Percentiles rank a stretch among this genome's conserved stretches.
These are phyloP conservation scores for Xenopus borealis DNA, from an alignment of 2,113 vertebrate species.

Conservation along the genomic window DNA sequence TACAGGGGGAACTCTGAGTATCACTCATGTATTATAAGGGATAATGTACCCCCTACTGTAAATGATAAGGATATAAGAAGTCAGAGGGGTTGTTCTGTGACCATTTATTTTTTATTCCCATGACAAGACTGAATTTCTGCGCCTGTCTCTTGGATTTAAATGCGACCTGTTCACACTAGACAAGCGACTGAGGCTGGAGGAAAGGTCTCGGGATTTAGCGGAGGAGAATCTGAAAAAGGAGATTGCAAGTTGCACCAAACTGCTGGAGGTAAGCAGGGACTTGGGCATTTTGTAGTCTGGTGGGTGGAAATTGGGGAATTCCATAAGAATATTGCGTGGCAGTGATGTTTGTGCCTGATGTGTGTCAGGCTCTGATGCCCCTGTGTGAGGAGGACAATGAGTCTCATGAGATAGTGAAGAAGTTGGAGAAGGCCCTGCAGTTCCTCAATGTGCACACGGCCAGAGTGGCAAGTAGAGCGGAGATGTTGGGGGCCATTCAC, in stretches of 20 bases:
- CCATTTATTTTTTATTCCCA: no score
- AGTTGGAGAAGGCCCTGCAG: constrained; percentile 82
- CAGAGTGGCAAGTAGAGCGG: constrained; percentile 85
- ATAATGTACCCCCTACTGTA: no score
- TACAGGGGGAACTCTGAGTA: no score
- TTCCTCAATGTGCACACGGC: constrained; percentile 82
- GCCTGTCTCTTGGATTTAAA: constrained; percentile 89
- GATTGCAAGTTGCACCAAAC: constrained; percentile 80
- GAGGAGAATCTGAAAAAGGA: constrained; percentile 91
- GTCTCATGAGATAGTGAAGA: constrained; percentile 84
- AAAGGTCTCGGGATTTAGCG: constrained; percentile 87
- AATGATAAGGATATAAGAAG: no score
- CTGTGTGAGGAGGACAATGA: constrained; percentile 89
- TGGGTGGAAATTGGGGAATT: no score
- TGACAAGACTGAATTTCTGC: constrained; percentile 85
- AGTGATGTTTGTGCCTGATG: background rate
- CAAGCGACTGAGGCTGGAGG: constrained; percentile 87
- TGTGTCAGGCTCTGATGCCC: constrained; percentile 73
- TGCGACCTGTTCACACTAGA: constrained; percentile 95
- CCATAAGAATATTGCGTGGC: background rate
- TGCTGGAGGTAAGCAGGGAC: constrained; percentile 74
- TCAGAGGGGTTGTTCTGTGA: no score
- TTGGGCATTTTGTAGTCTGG: no score
- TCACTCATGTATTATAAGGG: no score
- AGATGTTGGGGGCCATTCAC: constrained; percentile 93